Percentiles rank a stretch among this genome's conserved stretches.
phyloP scores from a whole-genome alignment of 1,140 invertebrate species.

The Leptinotarsa defecta region DNA sequence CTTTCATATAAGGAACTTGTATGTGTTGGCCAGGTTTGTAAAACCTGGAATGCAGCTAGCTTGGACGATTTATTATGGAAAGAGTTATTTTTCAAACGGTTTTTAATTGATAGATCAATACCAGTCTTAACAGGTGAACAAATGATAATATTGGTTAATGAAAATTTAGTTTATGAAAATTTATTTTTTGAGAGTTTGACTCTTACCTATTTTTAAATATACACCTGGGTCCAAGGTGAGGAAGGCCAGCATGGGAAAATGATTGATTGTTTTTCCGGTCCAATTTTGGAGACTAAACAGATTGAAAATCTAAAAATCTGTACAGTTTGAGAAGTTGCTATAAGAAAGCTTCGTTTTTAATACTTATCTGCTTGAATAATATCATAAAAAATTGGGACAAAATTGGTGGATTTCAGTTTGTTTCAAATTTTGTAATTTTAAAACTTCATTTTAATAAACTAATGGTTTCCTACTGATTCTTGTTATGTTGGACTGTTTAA shows the following conservation, averaged over 20 bases:
- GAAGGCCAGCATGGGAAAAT: neutral
- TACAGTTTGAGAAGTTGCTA: no score
- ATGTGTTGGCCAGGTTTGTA: constrained; percentile 63
- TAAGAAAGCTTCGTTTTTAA: no score
- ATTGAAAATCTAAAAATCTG: no score
- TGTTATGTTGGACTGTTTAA: no score
- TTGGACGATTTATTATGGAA: constrained; percentile 75
- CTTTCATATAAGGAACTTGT: constrained; percentile 65
- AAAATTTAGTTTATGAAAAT: neutral
- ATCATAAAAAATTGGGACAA: no score
- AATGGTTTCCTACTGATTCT: no score
- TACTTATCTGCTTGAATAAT: no score
- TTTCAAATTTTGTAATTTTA: no score
- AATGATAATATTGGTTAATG: neutral
- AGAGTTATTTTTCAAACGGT: constrained; percentile 68
- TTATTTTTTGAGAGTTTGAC: neutral
- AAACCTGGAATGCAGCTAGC: constrained; percentile 65
- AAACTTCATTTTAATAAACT: no score
- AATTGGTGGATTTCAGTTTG: no score
- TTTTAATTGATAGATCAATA: constrained; percentile 67
- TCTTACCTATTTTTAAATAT: neutral
- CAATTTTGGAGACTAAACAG: neutral
- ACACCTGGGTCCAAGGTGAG: neutral
- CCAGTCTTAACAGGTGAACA: constrained; percentile 66
- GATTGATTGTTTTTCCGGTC: no score